Percentiles rank a stretch among this genome's conserved stretches.
Conservation (phyloP, 2,797 vertebrate species). For the Xerus rutilus region DNA sequence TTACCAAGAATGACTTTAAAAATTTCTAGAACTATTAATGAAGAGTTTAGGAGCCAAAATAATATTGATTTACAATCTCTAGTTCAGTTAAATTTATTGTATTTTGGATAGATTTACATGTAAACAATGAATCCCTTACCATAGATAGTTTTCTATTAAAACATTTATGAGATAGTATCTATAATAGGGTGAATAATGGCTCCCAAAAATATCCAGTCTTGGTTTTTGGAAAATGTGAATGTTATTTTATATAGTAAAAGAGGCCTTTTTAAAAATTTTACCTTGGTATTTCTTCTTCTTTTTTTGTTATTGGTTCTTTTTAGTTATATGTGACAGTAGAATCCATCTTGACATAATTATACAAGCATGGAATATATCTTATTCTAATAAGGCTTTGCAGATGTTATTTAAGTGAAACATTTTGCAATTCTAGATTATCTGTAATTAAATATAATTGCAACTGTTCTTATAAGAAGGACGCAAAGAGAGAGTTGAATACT, state of each 20-base stretch:
- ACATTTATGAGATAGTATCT: neutral
- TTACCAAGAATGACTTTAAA: conserved; percentile 20
- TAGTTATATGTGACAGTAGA: no score
- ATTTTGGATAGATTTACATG: neutral
- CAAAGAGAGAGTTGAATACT: neutral
- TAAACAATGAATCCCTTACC: neutral
- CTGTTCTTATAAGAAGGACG: neutral
- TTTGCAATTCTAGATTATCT: conserved; percentile 11
- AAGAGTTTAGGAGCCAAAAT: conserved; percentile 30
- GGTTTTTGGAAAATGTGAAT: neutral
- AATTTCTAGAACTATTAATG: conserved; percentile 13
- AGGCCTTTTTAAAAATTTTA: no score
- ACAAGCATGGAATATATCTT: no score
- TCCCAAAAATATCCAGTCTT: neutral
- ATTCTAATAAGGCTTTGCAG: neutral
- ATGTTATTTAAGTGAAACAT: neutral
- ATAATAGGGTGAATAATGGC: neutral
- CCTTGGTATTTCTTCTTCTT: no score
- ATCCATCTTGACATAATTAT: no score
- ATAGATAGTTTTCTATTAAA: conserved; percentile 7
- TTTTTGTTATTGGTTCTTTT: no score
- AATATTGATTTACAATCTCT: conserved; percentile 32
- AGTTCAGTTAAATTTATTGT: conserved; percentile 1
- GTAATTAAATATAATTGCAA: neutral
- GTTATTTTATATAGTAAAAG: conserved; percentile 4